phyloP scores from a whole-genome alignment of 2,113 vertebrate species.

The Hystrix cristata region DNA sequence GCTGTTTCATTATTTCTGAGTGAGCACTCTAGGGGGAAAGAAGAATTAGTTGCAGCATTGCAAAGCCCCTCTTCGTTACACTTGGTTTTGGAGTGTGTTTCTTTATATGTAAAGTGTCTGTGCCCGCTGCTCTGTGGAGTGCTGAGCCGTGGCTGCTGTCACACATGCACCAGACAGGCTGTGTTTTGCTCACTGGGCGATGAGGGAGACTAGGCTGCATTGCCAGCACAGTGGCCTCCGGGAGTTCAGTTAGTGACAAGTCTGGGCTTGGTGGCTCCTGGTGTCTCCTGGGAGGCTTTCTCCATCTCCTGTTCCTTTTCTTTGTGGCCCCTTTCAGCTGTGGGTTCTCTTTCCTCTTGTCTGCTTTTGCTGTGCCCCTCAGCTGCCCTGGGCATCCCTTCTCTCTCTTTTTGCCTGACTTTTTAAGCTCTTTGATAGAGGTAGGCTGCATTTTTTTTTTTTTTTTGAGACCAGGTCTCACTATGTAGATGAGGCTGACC shows the following conservation, averaged over 20 bases:
- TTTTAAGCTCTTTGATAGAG: not conserved
- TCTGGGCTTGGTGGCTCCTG: not conserved
- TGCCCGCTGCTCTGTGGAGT: not conserved
- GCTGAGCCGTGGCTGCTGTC: not conserved
- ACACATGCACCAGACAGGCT: not conserved
- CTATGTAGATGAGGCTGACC: not conserved
- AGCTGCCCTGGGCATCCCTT: not conserved
- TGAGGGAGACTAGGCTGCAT: not conserved
- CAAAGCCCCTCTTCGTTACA: not conserved
- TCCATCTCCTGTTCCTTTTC: not conserved
- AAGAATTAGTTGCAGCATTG: not conserved
- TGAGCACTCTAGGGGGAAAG: not conserved
- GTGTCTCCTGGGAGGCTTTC: not conserved
- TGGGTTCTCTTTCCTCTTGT: not conserved
- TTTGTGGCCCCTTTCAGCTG: not conserved
- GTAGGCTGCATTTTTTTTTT: not conserved
- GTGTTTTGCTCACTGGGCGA: not conserved
- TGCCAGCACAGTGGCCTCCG: not conserved
- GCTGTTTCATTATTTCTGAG: not conserved
- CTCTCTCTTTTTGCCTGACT: not conserved
- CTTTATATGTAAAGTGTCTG: not conserved
- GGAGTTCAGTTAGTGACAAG: not conserved
- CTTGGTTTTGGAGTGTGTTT: constrained; percentile 20
- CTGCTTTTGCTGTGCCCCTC: not conserved
- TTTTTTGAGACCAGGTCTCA: not conserved